Percentiles rank a stretch among this genome's conserved stretches.
Evolutionary conservation across 2,797 vertebrate genomes (phyloP).

Genomic region (Enteromius argenteus): DNA sequence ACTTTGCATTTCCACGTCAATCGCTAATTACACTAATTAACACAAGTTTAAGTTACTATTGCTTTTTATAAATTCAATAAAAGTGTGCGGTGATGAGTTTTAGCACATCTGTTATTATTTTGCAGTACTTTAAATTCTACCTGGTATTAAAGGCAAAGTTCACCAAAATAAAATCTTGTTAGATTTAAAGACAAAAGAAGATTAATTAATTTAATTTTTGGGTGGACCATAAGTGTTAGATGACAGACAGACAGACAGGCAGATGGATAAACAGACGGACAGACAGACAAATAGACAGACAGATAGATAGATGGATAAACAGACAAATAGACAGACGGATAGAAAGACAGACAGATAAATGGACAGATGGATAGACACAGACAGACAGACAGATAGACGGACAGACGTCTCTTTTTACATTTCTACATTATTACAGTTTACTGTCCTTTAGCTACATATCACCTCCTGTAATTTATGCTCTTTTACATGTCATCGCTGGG

Average conservation of each 20-base stretch:
- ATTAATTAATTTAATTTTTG: neutral
- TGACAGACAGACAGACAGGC: neutral
- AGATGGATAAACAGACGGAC: neutral
- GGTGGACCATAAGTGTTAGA: neutral
- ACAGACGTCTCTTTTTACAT: no score
- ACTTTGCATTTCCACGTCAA: neutral
- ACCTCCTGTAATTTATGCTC: neutral
- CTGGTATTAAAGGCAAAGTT: neutral
- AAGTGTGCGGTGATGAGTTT: neutral
- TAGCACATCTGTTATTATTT: neutral
- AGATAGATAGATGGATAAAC: neutral
- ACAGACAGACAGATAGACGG: neutral
- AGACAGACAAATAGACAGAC: neutral
- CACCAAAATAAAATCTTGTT: neutral
- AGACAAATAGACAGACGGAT: fast-evolving
- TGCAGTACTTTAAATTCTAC: neutral
- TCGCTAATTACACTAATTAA: neutral
- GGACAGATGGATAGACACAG: neutral
- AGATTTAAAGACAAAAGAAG: neutral
- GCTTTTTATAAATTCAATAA: neutral
- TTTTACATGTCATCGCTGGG: neutral
- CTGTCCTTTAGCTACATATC: neutral
- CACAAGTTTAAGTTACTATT: neutral
- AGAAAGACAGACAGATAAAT: fast-evolving
- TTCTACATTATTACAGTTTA: neutral